Percentiles rank a stretch among this genome's conserved stretches.
These are phyloP conservation scores for Hyles vespertilio DNA, from an alignment of 1,140 invertebrate genomes.

Conservation along the genomic window DNA sequence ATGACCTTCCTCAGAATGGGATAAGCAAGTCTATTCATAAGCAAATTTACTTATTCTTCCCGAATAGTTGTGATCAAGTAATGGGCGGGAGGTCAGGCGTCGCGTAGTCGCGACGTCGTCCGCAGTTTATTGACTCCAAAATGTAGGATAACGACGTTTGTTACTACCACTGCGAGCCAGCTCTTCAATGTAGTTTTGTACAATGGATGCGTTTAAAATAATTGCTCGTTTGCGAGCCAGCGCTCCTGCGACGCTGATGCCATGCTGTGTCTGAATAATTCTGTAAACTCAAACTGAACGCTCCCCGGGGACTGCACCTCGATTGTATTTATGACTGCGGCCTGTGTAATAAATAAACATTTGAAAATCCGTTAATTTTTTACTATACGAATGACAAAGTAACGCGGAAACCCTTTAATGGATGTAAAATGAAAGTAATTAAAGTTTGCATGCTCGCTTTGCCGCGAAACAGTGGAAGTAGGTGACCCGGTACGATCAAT, in stretches of 20 bases:
- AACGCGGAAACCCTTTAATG: too few species aligned
- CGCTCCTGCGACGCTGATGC: not conserved
- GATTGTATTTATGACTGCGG: too few species aligned
- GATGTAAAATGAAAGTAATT: too few species aligned
- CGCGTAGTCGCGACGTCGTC: slow-evolving; percentile 41
- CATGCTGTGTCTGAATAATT: not conserved
- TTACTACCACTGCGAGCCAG: slow-evolving; percentile 44
- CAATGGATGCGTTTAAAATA: slow-evolving; percentile 49
- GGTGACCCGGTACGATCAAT: too few species aligned
- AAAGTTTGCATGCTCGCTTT: too few species aligned
- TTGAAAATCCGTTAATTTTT: too few species aligned
- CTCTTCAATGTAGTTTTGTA: slow-evolving; percentile 44
- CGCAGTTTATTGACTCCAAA: slow-evolving; percentile 61
- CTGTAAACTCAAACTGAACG: too few species aligned
- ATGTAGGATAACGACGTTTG: slow-evolving; percentile 67
- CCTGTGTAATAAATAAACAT: too few species aligned
- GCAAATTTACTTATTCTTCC: slow-evolving; percentile 19
- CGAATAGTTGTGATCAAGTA: slow-evolving; percentile 43
- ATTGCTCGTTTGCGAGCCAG: slow-evolving; percentile 33
- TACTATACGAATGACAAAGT: too few species aligned
- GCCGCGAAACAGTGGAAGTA: too few species aligned
- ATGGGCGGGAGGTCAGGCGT: slow-evolving; percentile 44
- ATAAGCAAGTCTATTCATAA: slow-evolving; percentile 21
- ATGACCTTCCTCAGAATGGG: too few species aligned
- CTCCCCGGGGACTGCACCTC: too few species aligned